Evolutionary conservation across 2,888 invertebrate genomes (phyloP).

Genomic region (Macropis europaea): DNA sequence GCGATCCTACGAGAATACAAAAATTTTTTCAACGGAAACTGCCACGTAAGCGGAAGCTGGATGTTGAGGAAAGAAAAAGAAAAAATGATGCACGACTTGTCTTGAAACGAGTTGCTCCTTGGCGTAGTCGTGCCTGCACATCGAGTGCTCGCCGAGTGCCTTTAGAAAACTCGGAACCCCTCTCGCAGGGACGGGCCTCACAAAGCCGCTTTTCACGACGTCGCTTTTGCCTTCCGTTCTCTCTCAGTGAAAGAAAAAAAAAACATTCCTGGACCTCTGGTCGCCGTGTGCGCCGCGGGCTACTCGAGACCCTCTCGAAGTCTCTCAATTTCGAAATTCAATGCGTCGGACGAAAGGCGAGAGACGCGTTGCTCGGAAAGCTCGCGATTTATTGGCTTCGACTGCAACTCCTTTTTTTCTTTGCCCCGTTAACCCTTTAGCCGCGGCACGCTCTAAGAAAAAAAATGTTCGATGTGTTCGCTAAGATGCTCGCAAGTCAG

Average conservation of each 20-base stretch:
- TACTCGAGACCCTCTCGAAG: slow-evolving; percentile 57
- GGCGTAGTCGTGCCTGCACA: slow-evolving; percentile 33
- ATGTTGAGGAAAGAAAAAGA: slow-evolving; percentile 2
- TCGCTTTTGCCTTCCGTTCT: slow-evolving; percentile 61
- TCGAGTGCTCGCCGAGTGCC: slow-evolving; percentile 67
- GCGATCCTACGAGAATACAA: not conserved
- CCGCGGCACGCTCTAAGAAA: too few relatives aligned
- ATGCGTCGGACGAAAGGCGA: slow-evolving; percentile 26
- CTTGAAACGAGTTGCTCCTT: slow-evolving; percentile 41
- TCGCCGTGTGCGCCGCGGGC: slow-evolving; percentile 32
- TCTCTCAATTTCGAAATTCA: slow-evolving; percentile 56
- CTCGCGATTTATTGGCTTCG: slow-evolving; percentile 39
- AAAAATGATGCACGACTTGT: slow-evolving; percentile 29
- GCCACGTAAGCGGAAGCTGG: not conserved
- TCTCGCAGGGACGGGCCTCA: slow-evolving; percentile 39
- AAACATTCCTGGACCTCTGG: slow-evolving; percentile 25
- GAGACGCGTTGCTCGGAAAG: slow-evolving; percentile 16
- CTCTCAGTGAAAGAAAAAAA: slow-evolving; percentile 34
- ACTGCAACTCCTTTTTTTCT: not conserved
- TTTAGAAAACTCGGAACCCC: slow-evolving; percentile 68
- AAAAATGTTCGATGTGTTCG: too few relatives aligned
- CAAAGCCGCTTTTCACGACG: slow-evolving; percentile 69
- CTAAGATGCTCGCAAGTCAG: too few relatives aligned
- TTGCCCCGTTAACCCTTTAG: not conserved
- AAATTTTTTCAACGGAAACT: not conserved